Evolutionary conservation across 2,888 invertebrate genomes (phyloP), one percentile per base, ranked within the genome.

Genomic region (Deilephila porcellus): DNA sequence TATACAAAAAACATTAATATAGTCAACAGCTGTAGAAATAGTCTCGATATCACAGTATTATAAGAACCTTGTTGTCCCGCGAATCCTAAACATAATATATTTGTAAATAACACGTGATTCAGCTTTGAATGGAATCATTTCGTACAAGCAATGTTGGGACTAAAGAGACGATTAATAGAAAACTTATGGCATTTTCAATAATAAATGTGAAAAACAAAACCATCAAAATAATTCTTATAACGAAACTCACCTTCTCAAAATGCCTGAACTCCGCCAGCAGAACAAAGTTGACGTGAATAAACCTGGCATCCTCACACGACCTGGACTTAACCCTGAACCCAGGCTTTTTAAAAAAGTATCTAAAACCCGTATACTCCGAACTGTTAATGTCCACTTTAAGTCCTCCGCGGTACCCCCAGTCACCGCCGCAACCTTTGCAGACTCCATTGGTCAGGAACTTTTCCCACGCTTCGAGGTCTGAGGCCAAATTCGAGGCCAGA

Each of bases 211-310:
- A 45, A 14, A 45, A 14, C 14, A 14, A 11, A 8, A 11, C 14
- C 45, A 45, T 14, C 45, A 45, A 45, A 14, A 45, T 60, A 25
- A 60, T 14, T 14, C 11, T 4, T 14, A 29, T 34, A 19, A 14
- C 5, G 1, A 34, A 32, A 20, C 93, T 93, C 90, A 97, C 97
- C 96, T 96, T 94, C 89, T 97, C 97, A 86, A 97, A 96, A 85
- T 95, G 93, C 75, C 89, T 92, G 77, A 96, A 95, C 82, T 96
- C 95, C 14, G 95, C 95, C 82, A 96, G 91, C 78, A 97, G 93
- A 76, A 95, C 90, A 86, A 94, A 96, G 87, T 96, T 96, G 83
- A 97, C 93, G 85, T 96, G 96, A 81, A 97, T 93, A 87, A 95
- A 96, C 78, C 96, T 92, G 14, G 96, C 96, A 83, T 96, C 96